Conservation (phyloP, 2,113 vertebrate genomes). For the Bujurquina vittata region DNA sequence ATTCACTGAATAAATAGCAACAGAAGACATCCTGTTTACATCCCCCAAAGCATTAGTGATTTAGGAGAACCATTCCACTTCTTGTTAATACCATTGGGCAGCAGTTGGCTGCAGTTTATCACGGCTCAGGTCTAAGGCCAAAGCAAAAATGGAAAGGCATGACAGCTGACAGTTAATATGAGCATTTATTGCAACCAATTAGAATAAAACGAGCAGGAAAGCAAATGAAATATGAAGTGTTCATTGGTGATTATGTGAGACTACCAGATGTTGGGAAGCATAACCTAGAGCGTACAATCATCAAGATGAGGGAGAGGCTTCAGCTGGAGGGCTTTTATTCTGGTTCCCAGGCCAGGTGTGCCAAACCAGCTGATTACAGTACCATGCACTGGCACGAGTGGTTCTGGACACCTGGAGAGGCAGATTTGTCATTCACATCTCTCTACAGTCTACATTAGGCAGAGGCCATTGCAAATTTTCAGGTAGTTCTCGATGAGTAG, state of each 20-base stretch:
- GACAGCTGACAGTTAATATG: not conserved
- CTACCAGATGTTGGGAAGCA: not conserved
- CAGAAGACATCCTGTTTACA: not conserved
- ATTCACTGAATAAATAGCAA: not conserved
- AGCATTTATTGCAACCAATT: not conserved
- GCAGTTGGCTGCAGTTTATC: not conserved
- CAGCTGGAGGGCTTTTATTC: not conserved
- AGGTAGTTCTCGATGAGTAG: too few relatives aligned
- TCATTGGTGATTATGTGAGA: not conserved
- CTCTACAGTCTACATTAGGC: not conserved
- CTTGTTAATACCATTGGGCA: not conserved
- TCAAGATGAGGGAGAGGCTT: not conserved
- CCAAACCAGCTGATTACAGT: not conserved
- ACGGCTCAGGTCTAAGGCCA: not conserved
- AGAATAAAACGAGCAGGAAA: not conserved
- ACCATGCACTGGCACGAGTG: not conserved
- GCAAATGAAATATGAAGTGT: not conserved
- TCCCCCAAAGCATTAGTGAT: rapidly evolving
- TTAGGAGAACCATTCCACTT: not conserved
- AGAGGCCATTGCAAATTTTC: rapidly evolving
- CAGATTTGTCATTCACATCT: not conserved
- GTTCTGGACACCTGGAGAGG: not conserved
- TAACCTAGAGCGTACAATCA: not conserved
- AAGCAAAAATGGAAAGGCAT: not conserved
- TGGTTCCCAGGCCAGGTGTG: not conserved